Conservation (phyloP, 2,888 invertebrate genomes). For the Hirtodrosophila trivittata region DNA sequence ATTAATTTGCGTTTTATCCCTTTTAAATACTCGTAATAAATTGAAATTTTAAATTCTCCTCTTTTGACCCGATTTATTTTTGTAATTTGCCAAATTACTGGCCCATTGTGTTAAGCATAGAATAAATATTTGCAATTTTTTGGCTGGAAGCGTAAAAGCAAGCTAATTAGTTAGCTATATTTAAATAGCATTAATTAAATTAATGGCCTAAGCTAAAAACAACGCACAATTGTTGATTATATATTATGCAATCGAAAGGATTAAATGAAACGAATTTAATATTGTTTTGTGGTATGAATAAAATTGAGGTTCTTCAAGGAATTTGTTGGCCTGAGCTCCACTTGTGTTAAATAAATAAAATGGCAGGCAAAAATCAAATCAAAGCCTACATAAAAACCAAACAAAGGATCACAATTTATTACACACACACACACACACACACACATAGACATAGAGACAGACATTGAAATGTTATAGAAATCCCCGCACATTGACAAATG, state of each 20-base stretch:
- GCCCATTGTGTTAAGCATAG: slow-evolving; percentile 25
- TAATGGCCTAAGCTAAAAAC: slow-evolving; percentile 31
- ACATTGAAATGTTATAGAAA: slow-evolving; percentile 62
- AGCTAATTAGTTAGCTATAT: slow-evolving; percentile 21
- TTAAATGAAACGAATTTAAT: slow-evolving; percentile 6
- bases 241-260: slow-evolving; percentile 35
- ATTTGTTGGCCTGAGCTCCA: slow-evolving; percentile 21
- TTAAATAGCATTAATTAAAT: slow-evolving; percentile 66
- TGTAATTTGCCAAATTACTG: slow-evolving; percentile 53
- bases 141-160: slow-evolving; percentile 3
- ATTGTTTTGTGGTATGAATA: neutral
- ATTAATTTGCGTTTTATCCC: no score
- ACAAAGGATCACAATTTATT: slow-evolving; percentile 73
- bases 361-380: slow-evolving; percentile 70
- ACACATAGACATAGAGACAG: slow-evolving; percentile 6
- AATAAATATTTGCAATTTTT: slow-evolving; percentile 50
- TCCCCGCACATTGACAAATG: slow-evolving; percentile 76
- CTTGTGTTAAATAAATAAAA: slow-evolving; percentile 58
- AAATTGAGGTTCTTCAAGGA: slow-evolving; percentile 5
- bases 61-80: slow-evolving; percentile 42
- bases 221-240: slow-evolving; percentile 41
- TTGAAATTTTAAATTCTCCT: neutral
- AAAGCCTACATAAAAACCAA: slow-evolving; percentile 58
- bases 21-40: no score
- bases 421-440: slow-evolving; percentile 17